Evolutionary conservation across 2,888 invertebrate species (phyloP).

Genomic region (Galerucella nymphaeae): DNA sequence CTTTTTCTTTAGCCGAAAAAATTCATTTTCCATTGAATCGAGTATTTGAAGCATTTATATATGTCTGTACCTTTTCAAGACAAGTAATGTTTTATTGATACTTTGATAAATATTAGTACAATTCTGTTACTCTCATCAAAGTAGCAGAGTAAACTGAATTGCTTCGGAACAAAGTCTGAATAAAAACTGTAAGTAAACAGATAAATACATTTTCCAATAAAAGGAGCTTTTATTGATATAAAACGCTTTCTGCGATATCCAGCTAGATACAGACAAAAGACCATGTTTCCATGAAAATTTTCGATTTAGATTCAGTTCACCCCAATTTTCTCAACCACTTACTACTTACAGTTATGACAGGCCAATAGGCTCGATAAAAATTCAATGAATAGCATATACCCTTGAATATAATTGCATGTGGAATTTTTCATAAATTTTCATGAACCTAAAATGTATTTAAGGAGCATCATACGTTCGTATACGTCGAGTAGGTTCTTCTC

Average conservation of each 20-base stretch:
- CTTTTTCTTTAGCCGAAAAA: too few species aligned
- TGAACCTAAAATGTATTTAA: conserved; percentile 4
- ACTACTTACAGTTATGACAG: conserved; percentile 47
- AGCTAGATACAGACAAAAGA: conserved; percentile 33
- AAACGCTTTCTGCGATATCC: not conserved
- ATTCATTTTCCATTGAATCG: too few species aligned
- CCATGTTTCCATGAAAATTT: conserved; percentile 57
- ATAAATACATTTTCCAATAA: not conserved
- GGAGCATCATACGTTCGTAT: not conserved
- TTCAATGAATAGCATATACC: conserved; percentile 41
- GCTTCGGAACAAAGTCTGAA: not conserved
- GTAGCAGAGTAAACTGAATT: not conserved
- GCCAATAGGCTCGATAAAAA: conserved; percentile 35
- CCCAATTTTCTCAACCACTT: conserved; percentile 54
- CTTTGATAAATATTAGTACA: too few species aligned
- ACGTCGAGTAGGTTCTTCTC: not conserved
- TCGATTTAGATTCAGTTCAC: conserved; percentile 57
- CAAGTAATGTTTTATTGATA: too few species aligned
- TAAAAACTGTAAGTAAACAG: not conserved
- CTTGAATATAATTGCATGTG: conserved; percentile 42
- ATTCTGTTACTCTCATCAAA: too few species aligned
- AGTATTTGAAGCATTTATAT: too few species aligned
- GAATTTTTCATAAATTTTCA: conserved; percentile 32
- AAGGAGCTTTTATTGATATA: not conserved
- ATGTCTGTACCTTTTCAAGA: too few species aligned